Percentiles rank a stretch among this genome's conserved stretches.
These are phyloP conservation scores for Stenichneumon culpator DNA, from an alignment of 2,888 invertebrate genomes.

Conservation along the genomic window DNA sequence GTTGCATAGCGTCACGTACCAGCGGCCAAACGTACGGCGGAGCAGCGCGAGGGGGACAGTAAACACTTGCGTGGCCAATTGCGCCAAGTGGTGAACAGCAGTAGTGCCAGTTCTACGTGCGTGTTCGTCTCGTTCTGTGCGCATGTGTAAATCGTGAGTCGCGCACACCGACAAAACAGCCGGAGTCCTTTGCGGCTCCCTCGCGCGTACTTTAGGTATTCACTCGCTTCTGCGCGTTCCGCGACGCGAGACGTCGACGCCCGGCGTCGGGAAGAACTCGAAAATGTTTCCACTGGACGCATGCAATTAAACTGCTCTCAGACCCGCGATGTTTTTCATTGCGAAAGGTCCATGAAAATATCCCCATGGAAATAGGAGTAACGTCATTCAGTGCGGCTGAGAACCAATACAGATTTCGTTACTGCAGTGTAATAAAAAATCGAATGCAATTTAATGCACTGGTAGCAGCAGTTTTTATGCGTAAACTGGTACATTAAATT, in stretches of 20 bases:
- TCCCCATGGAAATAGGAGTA: neutral
- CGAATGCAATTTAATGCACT: too few relatives aligned
- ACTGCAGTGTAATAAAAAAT: too few relatives aligned
- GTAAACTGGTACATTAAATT: too few relatives aligned
- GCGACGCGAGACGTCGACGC: slow-evolving; percentile 43
- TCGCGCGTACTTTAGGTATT: slow-evolving; percentile 10
- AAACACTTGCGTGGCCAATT: slow-evolving; percentile 84
- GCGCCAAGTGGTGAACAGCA: slow-evolving; percentile 80
- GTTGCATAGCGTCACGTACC: slow-evolving; percentile 83
- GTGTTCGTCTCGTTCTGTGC: slow-evolving; percentile 68
- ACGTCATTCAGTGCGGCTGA: neutral
- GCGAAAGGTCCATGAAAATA: neutral
- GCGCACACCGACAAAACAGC: slow-evolving; percentile 13
- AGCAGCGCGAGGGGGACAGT: slow-evolving; percentile 80
- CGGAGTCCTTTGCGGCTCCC: neutral
- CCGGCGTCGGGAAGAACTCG: slow-evolving; percentile 32
- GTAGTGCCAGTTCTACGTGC: slow-evolving; percentile 71
- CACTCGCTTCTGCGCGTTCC: slow-evolving; percentile 51
- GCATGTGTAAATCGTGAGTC: slow-evolving; percentile 41
- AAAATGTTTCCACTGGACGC: neutral
- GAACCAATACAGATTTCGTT: too few relatives aligned
- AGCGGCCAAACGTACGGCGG: slow-evolving; percentile 51
- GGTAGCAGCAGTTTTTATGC: too few relatives aligned
- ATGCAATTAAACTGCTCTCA: too few relatives aligned
- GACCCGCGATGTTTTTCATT: neutral